These are phyloP conservation scores for Lepidostoma basale DNA, from an alignment of 1,140 invertebrate genomes.

Conservation along the genomic window DNA sequence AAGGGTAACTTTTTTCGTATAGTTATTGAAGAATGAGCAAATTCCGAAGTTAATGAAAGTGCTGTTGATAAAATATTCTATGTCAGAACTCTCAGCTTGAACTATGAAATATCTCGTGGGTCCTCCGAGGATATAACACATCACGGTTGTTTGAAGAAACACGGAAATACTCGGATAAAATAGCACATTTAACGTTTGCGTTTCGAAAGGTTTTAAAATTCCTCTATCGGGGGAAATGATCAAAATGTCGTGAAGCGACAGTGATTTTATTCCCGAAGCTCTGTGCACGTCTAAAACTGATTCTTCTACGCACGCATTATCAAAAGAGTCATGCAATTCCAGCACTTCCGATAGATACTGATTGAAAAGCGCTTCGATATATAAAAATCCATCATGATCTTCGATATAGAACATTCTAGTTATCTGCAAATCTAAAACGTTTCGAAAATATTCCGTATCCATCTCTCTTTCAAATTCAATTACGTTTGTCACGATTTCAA, in stretches of 20 bases:
- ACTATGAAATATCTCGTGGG: constrained; percentile 13
- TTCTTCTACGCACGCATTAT: neutral
- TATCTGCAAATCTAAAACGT: neutral
- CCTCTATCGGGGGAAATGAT: neutral
- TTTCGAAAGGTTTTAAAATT: constrained; percentile 9
- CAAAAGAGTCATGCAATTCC: neutral
- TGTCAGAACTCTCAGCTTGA: neutral
- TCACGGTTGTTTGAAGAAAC: constrained; percentile 8
- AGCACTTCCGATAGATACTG: constrained; percentile 2
- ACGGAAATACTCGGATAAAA: neutral
- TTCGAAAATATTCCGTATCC: neutral
- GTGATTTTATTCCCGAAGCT: neutral
- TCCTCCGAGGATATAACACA: constrained; percentile 1
- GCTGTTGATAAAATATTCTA: constrained; percentile 8
- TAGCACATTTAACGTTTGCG: neutral
- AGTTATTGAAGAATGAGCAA: neutral
- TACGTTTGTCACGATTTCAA: neutral
- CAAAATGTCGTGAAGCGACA: neutral
- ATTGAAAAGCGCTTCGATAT: neutral
- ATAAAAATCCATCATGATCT: constrained; percentile 2
- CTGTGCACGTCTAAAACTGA: neutral
- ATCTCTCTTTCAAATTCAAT: neutral
- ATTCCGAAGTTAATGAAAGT: neutral
- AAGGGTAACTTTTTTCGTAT: neutral
- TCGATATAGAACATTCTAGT: neutral